A percentile compares a stretch with the other conserved stretches of the same genome.
Evolutionary conservation across 2,113 vertebrate genomes (phyloP).

Genomic region (Setophaga kirtlandii): DNA sequence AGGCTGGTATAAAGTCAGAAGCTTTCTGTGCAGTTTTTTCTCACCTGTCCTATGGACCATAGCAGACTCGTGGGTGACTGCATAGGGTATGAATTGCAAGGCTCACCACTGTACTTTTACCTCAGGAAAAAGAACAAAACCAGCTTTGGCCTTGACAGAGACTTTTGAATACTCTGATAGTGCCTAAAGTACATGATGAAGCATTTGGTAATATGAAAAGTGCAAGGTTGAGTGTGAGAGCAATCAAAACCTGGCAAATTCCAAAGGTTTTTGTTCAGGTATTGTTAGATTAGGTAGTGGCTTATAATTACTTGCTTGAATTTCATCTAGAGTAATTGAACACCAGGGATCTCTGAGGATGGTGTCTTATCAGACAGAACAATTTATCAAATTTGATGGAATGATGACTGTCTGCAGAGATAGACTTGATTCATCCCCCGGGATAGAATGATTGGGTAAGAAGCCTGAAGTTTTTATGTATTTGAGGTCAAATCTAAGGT

Average conservation of each 20-base stretch:
- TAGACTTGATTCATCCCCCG: not conserved
- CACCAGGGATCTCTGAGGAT: not conserved
- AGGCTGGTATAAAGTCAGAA: not conserved
- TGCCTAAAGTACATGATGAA: not conserved
- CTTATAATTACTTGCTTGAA: not conserved
- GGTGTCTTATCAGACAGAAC: not conserved
- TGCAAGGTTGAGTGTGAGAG: not conserved
- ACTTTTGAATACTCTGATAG: not conserved
- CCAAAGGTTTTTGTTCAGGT: not conserved
- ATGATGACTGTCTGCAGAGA: not conserved
- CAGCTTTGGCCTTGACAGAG: not conserved
- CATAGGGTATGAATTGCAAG: not conserved
- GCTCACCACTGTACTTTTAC: not conserved
- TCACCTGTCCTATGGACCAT: not conserved
- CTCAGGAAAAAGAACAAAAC: not conserved
- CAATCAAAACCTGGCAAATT: not conserved
- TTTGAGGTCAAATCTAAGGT: not conserved
- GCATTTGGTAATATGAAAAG: not conserved
- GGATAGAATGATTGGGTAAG: not conserved
- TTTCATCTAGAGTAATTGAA: not conserved
- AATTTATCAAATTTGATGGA: not conserved
- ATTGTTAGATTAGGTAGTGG: not conserved
- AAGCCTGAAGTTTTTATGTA: not conserved
- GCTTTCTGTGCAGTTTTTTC: not conserved
- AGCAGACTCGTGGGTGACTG: not conserved